Conservation (phyloP, 2,888 invertebrate species). For the Phragmatobia fuliginosa region DNA sequence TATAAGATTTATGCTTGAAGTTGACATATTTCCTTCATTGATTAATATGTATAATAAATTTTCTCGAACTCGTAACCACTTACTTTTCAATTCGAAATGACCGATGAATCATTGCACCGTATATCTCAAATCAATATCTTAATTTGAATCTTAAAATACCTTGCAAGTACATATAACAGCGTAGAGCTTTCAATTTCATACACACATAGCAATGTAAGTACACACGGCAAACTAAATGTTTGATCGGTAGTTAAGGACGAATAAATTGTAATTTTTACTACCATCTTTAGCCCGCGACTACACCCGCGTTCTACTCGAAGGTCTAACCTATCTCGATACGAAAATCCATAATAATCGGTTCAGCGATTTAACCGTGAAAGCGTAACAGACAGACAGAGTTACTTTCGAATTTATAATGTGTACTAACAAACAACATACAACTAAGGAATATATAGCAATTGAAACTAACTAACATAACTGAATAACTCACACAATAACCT, state of each 20-base stretch:
- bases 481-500: too few relatives aligned
- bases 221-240: neutral
- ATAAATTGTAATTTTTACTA: neutral
- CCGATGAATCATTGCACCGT: conserved; percentile 17
- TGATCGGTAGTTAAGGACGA: neutral
- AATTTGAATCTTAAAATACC: conserved; percentile 18
- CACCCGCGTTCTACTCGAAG: too few relatives aligned
- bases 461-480: neutral
- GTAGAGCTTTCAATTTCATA: neutral
- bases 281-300: too few relatives aligned
- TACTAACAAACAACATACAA: too few relatives aligned
- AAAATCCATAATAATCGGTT: too few relatives aligned
- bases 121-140: conserved; percentile 24
- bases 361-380: too few relatives aligned
- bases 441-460: neutral
- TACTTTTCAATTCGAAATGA: conserved; percentile 19
- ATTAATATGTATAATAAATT: conserved; percentile 25
- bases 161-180: neutral
- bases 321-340: too few relatives aligned
- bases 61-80: conserved; percentile 10
- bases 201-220: neutral
- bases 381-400: too few relatives aligned
- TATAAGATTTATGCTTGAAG: neutral
- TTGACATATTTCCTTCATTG: conserved; percentile 14
- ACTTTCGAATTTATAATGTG: too few relatives aligned